Percentiles rank a stretch among this genome's conserved stretches.
These are phyloP conservation scores for Calcarius lapponicus DNA, from an alignment of 2,797 vertebrate species.

Conservation along the genomic window DNA sequence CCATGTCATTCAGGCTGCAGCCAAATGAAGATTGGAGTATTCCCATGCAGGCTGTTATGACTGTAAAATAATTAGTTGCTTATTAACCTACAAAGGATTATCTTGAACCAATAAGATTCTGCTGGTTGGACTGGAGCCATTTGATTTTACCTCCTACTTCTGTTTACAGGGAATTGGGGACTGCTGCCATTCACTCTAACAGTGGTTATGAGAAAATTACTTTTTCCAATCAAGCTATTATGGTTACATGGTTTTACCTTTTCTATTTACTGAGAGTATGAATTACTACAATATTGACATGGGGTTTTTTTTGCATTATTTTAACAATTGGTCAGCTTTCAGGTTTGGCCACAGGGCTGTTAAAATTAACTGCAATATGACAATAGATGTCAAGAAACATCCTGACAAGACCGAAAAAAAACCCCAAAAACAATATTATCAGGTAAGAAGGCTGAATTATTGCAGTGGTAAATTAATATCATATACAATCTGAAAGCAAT, in stretches of 20 bases:
- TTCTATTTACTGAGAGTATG: background rate
- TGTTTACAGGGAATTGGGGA: background rate
- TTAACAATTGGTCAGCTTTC: background rate
- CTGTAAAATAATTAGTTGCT: conserved; percentile 32
- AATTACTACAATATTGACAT: background rate
- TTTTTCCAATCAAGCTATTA: background rate
- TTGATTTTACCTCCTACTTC: background rate
- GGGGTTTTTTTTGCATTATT: background rate
- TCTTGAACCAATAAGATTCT: background rate
- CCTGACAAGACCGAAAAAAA: background rate
- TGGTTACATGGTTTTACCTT: background rate
- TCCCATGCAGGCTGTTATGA: background rate
- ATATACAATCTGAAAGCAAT: background rate
- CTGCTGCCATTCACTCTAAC: background rate
- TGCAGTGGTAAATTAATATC: background rate
- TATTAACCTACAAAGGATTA: conserved; percentile 14
- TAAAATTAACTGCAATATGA: background rate
- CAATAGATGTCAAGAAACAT: background rate
- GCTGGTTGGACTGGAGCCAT: background rate
- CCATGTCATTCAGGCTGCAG: background rate
- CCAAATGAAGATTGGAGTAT: background rate
- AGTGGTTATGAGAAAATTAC: background rate
- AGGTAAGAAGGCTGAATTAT: background rate
- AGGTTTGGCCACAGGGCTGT: background rate
- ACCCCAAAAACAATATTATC: background rate